Base-by-base conservation (phyloP, 2,888 invertebrate species). In the Lucinisca nassula region DNA sequence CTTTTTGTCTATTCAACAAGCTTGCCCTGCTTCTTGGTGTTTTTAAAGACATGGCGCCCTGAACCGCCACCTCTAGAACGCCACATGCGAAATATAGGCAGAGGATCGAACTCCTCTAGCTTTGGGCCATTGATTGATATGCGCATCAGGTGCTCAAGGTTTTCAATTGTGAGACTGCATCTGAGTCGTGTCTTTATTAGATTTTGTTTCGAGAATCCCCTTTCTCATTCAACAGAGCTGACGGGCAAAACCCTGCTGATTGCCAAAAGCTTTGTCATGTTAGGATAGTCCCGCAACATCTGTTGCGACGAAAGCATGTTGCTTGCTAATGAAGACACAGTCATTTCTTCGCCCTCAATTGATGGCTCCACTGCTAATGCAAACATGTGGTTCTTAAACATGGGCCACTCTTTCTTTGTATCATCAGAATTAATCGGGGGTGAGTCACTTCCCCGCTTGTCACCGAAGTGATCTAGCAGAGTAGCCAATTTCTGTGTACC, bases 321-420 rank as follows among this genome's bases (percentile, higher is more conserved):
- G n/a, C 78, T 17, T 51, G 82, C 78, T 51, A 78, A 37, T n/a
- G 77, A 77, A 17, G 82, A 35, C 35, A 21, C 51, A 58, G 72
- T 77, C 8, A 82, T 12, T 17, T 6, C n/a, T 32, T 17, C 24
- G 3, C 58, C 58, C 1, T 73, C 80, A 27, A 40, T 24, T 12
- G 58, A 27, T 45, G 27, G 12, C 40, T 24, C 45, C 35, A 67
- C 58, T 12, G 35, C 35, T 49, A 30, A 30, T n/a, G 77, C 76
- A 76, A 82, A 82, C 82, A 82, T 82, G 49, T 82, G 76, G 70
- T 82, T 82, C 58, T 82, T 82, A 35, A 78, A 82, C 6, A 82
- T 37, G 10, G 82, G 38, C 77, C 82, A 82, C 40, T 82, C 82
- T 40, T 17, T 27, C 37, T 82, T 77, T 0, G 80, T 73, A 8